These are phyloP conservation scores for Ellobium chinense DNA, from an alignment of 2,888 invertebrate species.

Conservation along the genomic window DNA sequence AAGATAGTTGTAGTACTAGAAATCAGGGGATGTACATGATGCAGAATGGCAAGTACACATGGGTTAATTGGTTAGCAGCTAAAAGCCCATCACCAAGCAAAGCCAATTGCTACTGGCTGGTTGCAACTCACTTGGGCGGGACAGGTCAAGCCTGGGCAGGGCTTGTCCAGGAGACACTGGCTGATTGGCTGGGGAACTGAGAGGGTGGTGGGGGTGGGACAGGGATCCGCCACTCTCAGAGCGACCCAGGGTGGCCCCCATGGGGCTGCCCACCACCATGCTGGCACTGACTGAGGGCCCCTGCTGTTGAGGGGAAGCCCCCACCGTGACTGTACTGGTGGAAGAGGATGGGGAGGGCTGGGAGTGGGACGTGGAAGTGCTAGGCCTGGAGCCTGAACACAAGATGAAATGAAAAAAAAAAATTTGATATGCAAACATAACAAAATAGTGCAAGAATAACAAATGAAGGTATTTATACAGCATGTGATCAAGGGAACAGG, in stretches of 20 bases:
- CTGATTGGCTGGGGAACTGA: constrained; percentile 41
- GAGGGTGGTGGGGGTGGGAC: constrained; percentile 45
- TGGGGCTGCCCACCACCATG: constrained; percentile 17
- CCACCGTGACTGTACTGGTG: neutral
- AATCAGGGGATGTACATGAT: neutral
- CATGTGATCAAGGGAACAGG: no score
- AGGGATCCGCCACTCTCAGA: constrained; percentile 35
- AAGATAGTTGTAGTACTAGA: neutral
- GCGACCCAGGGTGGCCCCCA: constrained; percentile 18
- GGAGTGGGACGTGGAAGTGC: constrained; percentile 25
- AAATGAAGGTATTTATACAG: no score
- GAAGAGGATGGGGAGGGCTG: constrained; percentile 23
- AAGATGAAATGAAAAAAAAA: constrained; percentile 13
- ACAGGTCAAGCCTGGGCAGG: constrained; percentile 44
- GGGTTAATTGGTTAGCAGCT: constrained; percentile 15
- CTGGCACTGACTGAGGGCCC: constrained; percentile 9
- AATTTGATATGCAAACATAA: neutral
- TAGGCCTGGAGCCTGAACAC: constrained; percentile 23
- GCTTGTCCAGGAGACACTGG: constrained; percentile 43
- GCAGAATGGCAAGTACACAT: constrained; percentile 6
- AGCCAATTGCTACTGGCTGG: neutral
- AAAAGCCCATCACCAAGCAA: constrained; percentile 23
- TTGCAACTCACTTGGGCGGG: constrained; percentile 50
- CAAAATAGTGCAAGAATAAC: no score
- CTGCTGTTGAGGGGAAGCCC: constrained; percentile 11